phyloP scores from a whole-genome alignment of 2,113 vertebrate species.

The Peromyscus maniculatus region DNA sequence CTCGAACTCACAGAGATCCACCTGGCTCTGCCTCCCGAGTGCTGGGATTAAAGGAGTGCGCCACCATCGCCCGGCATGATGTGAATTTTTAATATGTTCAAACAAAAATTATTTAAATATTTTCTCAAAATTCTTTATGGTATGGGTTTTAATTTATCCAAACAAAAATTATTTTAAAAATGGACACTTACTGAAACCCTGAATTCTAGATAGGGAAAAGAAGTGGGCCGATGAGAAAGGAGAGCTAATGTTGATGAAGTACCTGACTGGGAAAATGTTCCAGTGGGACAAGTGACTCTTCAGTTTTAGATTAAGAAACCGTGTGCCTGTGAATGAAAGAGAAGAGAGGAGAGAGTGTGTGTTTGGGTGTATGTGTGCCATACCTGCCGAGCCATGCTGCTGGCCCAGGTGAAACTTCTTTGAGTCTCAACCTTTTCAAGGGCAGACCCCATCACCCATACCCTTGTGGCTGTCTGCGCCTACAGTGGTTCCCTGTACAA shows the following conservation, averaged over 20 bases:
- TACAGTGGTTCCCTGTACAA: not conserved
- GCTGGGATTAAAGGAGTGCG: no score
- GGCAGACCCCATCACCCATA: not conserved
- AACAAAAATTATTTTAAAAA: not conserved
- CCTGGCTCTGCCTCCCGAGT: no score
- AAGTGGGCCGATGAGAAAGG: not conserved
- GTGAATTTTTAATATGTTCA: not conserved
- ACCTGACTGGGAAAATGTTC: not conserved
- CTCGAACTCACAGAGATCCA: no score
- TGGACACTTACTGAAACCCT: not conserved
- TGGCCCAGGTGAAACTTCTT: not conserved
- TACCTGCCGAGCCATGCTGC: not conserved
- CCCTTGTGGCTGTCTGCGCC: not conserved
- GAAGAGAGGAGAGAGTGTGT: no score
- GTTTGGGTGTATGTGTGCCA: not conserved
- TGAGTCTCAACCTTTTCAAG: not conserved
- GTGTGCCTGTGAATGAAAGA: not conserved
- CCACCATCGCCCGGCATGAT: no score
- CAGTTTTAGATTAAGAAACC: not conserved
- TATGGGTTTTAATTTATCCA: no score
- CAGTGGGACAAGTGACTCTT: not conserved
- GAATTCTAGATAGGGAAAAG: not conserved
- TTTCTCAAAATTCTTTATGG: no score
- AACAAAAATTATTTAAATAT: not conserved
- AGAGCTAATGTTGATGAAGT: not conserved